Conservation (phyloP, 1,140 invertebrate genomes). For the Meloidogyne floridensis region DNA sequence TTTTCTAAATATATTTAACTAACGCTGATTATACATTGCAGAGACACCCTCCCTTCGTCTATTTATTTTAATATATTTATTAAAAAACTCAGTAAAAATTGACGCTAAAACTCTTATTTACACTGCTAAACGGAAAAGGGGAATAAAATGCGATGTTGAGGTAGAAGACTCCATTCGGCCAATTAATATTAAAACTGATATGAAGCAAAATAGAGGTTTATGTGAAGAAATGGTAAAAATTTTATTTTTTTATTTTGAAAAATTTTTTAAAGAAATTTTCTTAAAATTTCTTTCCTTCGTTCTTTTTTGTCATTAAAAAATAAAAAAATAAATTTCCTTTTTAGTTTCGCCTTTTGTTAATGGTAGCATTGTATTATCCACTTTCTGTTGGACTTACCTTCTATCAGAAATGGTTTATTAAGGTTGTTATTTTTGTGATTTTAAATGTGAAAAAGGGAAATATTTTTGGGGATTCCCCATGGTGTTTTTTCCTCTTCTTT, state of each 20-base stretch:
- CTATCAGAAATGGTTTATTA: slow-evolving; percentile 88
- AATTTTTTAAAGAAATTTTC: too few species aligned
- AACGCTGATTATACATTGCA: not conserved
- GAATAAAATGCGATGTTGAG: not conserved
- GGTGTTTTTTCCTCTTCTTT: too few species aligned
- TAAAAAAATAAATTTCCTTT: not conserved
- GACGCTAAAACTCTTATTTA: slow-evolving; percentile 5
- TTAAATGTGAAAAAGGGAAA: too few species aligned
- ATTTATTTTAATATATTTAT: not conserved
- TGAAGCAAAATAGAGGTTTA: not conserved
- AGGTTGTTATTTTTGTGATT: slow-evolving; percentile 70
- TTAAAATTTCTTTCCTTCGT: not conserved
- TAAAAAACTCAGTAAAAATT: slow-evolving; percentile 1
- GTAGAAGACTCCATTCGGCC: not conserved
- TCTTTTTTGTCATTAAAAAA: too few species aligned
- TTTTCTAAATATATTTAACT: not conserved
- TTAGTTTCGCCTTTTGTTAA: slow-evolving; percentile 51
- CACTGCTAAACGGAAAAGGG: not conserved
- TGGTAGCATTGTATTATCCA: slow-evolving; percentile 79
- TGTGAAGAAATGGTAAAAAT: not conserved
- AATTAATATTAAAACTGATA: not conserved
- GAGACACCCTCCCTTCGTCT: not conserved
- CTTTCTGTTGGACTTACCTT: slow-evolving; percentile 92
- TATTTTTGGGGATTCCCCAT: too few species aligned
- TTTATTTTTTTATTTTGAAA: not conserved